Evolutionary conservation across 1,140 invertebrate species (phyloP).

Genomic region (Calycopis cecrops): DNA sequence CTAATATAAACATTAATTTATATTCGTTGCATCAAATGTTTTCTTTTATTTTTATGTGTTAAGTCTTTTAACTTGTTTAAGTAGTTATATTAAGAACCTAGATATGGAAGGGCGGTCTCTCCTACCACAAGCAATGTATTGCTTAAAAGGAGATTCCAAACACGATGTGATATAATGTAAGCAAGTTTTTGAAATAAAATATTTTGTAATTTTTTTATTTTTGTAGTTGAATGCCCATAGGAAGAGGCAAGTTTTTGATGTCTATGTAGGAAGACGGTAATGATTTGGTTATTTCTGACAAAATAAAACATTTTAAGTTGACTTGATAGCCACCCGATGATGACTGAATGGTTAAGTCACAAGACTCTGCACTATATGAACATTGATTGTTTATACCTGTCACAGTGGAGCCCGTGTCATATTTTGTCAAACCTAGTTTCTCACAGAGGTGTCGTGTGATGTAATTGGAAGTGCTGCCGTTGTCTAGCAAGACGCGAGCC

Average conservation of each 20-base stretch:
- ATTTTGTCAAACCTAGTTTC: conserved; percentile 14
- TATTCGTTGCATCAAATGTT: too few relatives aligned
- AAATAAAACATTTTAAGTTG: conserved; percentile 30
- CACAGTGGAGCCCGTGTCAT: neutral
- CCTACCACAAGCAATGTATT: too few relatives aligned
- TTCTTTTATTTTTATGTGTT: too few relatives aligned
- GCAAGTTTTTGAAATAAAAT: too few relatives aligned
- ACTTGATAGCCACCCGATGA: conserved; percentile 23
- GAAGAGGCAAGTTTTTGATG: conserved; percentile 14
- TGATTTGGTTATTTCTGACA: conserved; percentile 32
- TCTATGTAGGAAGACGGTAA: conserved; percentile 19
- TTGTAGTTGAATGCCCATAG: conserved; percentile 18
- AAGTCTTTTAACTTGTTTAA: too few relatives aligned
- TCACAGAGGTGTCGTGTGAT: conserved; percentile 22
- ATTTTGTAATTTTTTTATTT: too few relatives aligned
- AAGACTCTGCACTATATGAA: conserved; percentile 31
- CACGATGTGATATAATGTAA: too few relatives aligned
- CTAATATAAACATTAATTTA: too few relatives aligned
- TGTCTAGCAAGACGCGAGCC: conserved; percentile 28
- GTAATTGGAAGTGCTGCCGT: conserved; percentile 27
- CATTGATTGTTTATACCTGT: conserved; percentile 18
- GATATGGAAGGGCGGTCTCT: too few relatives aligned
- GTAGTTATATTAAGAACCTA: too few relatives aligned
- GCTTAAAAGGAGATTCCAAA: too few relatives aligned
- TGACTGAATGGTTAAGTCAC: conserved; percentile 28